Base-by-base conservation (phyloP, 2,113 vertebrate genomes). In the Poecilia latipinna region DNA sequence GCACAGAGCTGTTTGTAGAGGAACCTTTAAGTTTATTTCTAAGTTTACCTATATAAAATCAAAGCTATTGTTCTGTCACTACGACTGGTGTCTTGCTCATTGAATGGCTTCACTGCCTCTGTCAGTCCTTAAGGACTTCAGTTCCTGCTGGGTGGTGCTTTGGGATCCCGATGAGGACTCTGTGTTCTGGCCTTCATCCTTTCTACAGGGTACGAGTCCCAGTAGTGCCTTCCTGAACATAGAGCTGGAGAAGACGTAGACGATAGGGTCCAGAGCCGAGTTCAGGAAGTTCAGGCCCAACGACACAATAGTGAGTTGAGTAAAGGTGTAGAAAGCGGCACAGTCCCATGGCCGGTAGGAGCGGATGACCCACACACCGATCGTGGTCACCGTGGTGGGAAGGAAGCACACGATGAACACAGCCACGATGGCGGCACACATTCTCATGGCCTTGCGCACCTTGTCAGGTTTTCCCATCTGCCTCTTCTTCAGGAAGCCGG, bases 271-370 rank as follows among this genome's bases (percentile, higher is more conserved):
- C 68, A 95, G 80, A 3, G 92, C 92, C 0, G 93, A 93, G 82
- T 95, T 95, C 42, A 94, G 82, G 83, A 94, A 95, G 75, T 93
- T 92, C 61, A 95, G 75, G 0, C 92, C 90, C 65, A 94, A 61
- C 12, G 93, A 94, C 13, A 92, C 80, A 24, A 93, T 89, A 73
- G 84, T 94, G 71, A 94, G 77, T 72, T 93, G 83, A 11, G 84
- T 77, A 60, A 87, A 69, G 0, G 77, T 68, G 82, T 92, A 90
- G 71, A 91, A 80, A 15, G 89, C 57, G 12, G 37, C 3, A 24
- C 93, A 93, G 80, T 91, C 86, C 70, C 48, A 60, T 0, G 78
- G 63, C 0, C 65, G 80, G 70, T 62, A 71, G 0, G 77, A 74
- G 15, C 74, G 64, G 62, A 89, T 79, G 37, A 71, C 31, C 79